Base-by-base conservation (phyloP, 2,888 invertebrate species). In the Drosophila quasianomalipes region DNA sequence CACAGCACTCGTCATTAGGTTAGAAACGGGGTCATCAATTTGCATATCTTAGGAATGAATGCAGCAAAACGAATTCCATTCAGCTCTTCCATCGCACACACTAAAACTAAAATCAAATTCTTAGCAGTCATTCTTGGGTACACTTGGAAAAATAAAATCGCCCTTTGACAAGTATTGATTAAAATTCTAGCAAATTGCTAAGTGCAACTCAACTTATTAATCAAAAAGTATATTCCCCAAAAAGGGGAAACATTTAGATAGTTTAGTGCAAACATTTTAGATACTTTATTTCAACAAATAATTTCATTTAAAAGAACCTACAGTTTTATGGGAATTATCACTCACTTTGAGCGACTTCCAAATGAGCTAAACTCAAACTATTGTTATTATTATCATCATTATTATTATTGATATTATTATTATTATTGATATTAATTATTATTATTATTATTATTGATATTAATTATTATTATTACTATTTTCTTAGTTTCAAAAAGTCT, bases 11-110 rank as follows among this genome's bases (percentile, higher is more conserved):
- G 61, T n/a, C 64, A 51, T 47, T 19, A 30, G 39, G 5, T 28
- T 69, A 65, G 76, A 69, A 73, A 73, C 76, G 52, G 53, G 47
- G 52, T 70, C 52, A 39, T 30, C 33, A 64, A 57, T 52, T 58
- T 33, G 55, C 64, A 69, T 52, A 28, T 44, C 14, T 54, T 16
- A n/a, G 16, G n/a, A 61, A 61, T 22, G 30, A 61, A 44, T 22
- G 30, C 58, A 65, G 39, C 7, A 39, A 39, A n/a, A 49, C 4
- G 37, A 19, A 79, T 67, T 70, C 16, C 26, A 26, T 26, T 47
- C n/a, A 4, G 10, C 4, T 5, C 41, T 41, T n/a, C 16, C 16
- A 44, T 44, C 44, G 5, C 12, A 44, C 22, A 1, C 44, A 47
- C 9, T 9, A 47, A 47, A 47, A 47, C 47, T 47, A 47, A 47